These are phyloP conservation scores for Microdon myrmicae DNA, from an alignment of 2,888 invertebrate genomes.

Conservation along the genomic window DNA sequence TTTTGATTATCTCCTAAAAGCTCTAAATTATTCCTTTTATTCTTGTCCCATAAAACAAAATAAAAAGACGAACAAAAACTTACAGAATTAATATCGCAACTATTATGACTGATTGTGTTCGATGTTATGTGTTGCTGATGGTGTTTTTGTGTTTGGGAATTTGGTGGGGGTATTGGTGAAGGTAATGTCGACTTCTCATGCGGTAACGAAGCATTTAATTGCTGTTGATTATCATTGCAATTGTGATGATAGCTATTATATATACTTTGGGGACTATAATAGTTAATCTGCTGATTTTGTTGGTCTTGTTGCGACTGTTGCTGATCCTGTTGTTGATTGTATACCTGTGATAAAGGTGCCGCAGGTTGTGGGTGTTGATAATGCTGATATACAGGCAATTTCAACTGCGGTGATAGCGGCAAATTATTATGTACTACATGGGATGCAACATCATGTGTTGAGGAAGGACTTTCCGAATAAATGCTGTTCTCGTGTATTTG, in stretches of 20 bases:
- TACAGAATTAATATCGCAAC: conserved; percentile 51
- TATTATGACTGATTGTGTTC: conserved; percentile 45
- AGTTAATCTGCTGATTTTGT: conserved; percentile 16
- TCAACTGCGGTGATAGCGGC: conserved; percentile 43
- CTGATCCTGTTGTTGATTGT: conserved; percentile 47
- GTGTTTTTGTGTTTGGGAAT: conserved; percentile 52
- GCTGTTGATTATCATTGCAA: conserved; percentile 30
- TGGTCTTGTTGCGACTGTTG: conserved; percentile 40
- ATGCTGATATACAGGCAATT: conserved; percentile 45
- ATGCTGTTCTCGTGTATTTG: conserved; percentile 49
- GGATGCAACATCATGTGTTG: conserved; percentile 43
- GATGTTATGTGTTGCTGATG: conserved; percentile 51
- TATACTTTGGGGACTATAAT: conserved; percentile 26
- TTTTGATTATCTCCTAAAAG: conserved; percentile 1
- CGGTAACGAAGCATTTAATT: conserved; percentile 54
- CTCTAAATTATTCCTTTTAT: conserved; percentile 1
- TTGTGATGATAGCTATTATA: conserved; percentile 35
- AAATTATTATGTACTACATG: conserved; percentile 38
- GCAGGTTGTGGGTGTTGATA: conserved; percentile 45
- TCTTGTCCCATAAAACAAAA: conserved; percentile 2
- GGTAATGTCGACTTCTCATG: conserved; percentile 54
- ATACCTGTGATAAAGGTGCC: conserved; percentile 44
- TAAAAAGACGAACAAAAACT: conserved; percentile 31
- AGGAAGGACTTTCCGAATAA: conserved; percentile 46
- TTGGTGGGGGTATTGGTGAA: conserved; percentile 51